A percentile compares a stretch with the other conserved stretches of the same genome.
Conservation (phyloP, 2,888 invertebrate species). For the Eupeodes latifasciatus region DNA sequence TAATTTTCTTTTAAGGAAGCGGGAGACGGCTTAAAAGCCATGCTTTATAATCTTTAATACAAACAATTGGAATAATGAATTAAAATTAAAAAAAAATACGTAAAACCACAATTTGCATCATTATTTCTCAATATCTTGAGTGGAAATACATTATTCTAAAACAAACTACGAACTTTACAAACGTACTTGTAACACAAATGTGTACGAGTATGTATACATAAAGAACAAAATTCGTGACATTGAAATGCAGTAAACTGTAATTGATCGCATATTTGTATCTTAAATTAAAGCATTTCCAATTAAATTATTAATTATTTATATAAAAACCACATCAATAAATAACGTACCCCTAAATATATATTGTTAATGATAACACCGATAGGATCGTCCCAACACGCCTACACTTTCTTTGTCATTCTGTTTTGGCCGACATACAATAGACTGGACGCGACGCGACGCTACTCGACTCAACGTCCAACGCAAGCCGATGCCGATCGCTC, state of each 20-base stretch:
- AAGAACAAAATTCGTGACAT: no score
- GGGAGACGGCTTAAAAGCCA: no score
- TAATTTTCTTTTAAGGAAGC: no score
- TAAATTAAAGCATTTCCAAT: constrained; percentile 19
- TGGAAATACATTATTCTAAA: no score
- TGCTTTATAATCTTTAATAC: no score
- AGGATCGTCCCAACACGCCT: constrained; percentile 64
- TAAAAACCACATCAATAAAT: constrained; percentile 56
- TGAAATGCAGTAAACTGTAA: not conserved
- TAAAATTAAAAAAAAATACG: no score
- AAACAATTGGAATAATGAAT: no score
- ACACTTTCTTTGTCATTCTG: constrained; percentile 54
- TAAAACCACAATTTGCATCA: no score
- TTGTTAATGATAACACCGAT: constrained; percentile 51
- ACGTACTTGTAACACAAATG: no score
- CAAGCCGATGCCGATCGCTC: constrained; percentile 67
- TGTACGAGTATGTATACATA: no score
- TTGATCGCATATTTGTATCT: constrained; percentile 29
- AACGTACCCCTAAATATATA: constrained; percentile 52
- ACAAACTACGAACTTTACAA: no score
- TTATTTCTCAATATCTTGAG: no score
- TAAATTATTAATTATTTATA: constrained; percentile 19
- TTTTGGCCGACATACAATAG: constrained; percentile 47
- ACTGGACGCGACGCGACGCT: constrained; percentile 42
- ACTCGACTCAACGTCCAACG: constrained; percentile 52